A percentile compares a stretch with the other conserved stretches of the same genome.
Evolutionary conservation across 1,140 invertebrate genomes (phyloP).

Genomic region (Coptotermes formosanus): DNA sequence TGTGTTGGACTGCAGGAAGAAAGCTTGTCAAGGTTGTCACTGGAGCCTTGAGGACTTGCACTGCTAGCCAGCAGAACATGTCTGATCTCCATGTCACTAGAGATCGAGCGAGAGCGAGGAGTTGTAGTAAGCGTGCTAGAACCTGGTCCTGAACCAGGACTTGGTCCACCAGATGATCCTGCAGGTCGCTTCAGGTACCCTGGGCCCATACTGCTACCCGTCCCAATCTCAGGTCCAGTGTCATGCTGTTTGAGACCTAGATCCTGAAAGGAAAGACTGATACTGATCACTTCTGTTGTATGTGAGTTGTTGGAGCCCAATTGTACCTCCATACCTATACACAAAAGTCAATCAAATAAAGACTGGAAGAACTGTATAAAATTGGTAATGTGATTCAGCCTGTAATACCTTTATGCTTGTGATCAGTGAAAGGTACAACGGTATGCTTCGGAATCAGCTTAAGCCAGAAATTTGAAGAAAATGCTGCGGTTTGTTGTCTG

Average conservation of each 20-base stretch:
- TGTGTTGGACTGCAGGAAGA: conserved; percentile 41
- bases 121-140: conserved; percentile 27
- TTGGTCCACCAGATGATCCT: conserved; percentile 24
- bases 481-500: too few species aligned
- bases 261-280: conserved; percentile 24
- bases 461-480: too few species aligned
- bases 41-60: conserved; percentile 42
- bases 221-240: not conserved
- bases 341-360: too few species aligned
- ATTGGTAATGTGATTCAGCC: too few species aligned
- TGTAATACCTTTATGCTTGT: too few species aligned
- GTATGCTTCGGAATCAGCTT: too few species aligned
- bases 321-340: too few species aligned
- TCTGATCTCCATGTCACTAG: conserved; percentile 42
- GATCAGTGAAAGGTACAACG: too few species aligned
- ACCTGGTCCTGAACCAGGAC: conserved; percentile 25
- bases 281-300: too few species aligned
- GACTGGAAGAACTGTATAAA: too few species aligned
- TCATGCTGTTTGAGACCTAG: conserved; percentile 35
- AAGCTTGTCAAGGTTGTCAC: conserved; percentile 43
- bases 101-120: conserved; percentile 42
- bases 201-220: not conserved
- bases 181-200: conserved; percentile 21
- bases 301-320: too few species aligned
- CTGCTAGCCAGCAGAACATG: conserved; percentile 30